These are phyloP conservation scores for Rhabditophanes sp. DNA, from an alignment of 2,888 invertebrate genomes.

Conservation along the genomic window DNA sequence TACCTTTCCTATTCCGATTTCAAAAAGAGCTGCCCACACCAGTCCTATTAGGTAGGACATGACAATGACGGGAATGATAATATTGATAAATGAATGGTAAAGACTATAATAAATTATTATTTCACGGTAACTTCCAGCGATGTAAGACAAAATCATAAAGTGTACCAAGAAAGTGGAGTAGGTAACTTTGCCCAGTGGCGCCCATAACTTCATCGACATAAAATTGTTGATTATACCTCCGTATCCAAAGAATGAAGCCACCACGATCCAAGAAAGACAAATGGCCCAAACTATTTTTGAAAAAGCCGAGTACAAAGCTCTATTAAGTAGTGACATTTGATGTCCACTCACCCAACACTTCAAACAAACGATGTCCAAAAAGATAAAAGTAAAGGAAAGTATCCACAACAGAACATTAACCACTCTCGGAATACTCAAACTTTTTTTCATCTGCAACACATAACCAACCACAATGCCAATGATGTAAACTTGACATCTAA, in stretches of 20 bases:
- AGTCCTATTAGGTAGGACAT: slow-evolving; percentile 15
- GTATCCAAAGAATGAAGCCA: slow-evolving; percentile 16
- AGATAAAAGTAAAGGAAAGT: slow-evolving; percentile 10
- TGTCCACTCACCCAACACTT: slow-evolving; percentile 3
- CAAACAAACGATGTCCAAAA: slow-evolving; percentile 8
- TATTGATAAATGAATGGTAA: no score
- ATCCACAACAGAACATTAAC: slow-evolving; percentile 1
- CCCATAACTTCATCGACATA: slow-evolving; percentile 23
- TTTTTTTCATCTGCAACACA: slow-evolving; percentile 11
- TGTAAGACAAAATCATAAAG: slow-evolving; percentile 11
- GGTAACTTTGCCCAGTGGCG: slow-evolving; percentile 19
- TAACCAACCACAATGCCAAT: slow-evolving; percentile 20
- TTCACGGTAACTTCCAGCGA: neutral
- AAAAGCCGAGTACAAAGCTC: slow-evolving; percentile 12
- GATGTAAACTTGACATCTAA: slow-evolving; percentile 17
- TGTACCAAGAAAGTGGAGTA: slow-evolving; percentile 26
- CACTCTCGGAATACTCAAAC: slow-evolving; percentile 6
- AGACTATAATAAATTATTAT: no score
- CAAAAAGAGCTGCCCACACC: slow-evolving; percentile 19
- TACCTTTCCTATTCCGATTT: no score
- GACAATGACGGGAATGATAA: slow-evolving; percentile 15
- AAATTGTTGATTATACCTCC: slow-evolving; percentile 22
- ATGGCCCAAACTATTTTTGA: slow-evolving; percentile 11
- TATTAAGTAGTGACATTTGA: slow-evolving; percentile 5
- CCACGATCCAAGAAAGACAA: slow-evolving; percentile 13